Evolutionary conservation across 2,888 invertebrate genomes (phyloP).

Genomic region (Dione juno): DNA sequence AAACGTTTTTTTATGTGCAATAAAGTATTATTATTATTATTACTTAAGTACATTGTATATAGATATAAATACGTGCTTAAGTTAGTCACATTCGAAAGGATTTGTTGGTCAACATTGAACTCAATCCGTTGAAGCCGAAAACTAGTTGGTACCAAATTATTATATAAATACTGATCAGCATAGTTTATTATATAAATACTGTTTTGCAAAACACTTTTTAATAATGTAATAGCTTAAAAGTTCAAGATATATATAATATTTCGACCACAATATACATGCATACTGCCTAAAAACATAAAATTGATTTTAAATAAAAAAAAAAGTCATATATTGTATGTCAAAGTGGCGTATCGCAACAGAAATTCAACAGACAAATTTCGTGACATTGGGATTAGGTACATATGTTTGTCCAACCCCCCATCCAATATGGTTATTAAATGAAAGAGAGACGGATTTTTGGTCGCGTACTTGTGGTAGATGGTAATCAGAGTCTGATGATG

Average conservation of each 20-base stretch:
- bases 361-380: too few species aligned
- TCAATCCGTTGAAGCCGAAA: constrained; percentile 10
- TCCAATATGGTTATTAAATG: too few species aligned
- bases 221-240: background rate
- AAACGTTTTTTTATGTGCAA: too few species aligned
- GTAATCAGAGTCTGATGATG: too few species aligned
- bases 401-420: too few species aligned
- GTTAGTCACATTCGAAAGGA: constrained; percentile 19
- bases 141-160: constrained; percentile 3
- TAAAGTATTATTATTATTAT: background rate
- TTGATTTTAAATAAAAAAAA: too few species aligned
- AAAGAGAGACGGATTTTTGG: too few species aligned
- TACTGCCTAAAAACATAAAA: too few species aligned
- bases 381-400: too few species aligned
- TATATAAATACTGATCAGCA: background rate
- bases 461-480: too few species aligned
- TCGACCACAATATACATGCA: background rate
- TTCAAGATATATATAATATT: background rate
- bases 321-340: too few species aligned
- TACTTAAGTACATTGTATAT: background rate
- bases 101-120: constrained; percentile 12
- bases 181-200: constrained; percentile 3
- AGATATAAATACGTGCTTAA: background rate
- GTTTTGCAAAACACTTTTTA: background rate
- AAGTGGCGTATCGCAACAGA: too few species aligned